Percentiles rank a stretch among this genome's conserved stretches.
Evolutionary conservation across 2,888 invertebrate genomes (phyloP).

Genomic region (Catocala sponsa): DNA sequence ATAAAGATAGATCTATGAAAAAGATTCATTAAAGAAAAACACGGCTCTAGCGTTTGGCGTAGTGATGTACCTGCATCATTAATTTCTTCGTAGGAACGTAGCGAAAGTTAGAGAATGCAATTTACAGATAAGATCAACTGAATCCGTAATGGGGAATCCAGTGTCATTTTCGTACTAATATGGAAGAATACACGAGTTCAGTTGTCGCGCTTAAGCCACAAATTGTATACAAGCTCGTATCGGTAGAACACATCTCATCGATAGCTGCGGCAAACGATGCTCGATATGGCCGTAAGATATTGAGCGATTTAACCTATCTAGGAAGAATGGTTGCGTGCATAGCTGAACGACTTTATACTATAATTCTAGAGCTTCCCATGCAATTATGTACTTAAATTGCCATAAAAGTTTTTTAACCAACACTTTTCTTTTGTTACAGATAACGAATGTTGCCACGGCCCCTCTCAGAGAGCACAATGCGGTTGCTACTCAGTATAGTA

Average conservation of each 20-base stretch:
- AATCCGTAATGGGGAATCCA: slow-evolving; percentile 40
- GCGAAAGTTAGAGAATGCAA: slow-evolving; percentile 26
- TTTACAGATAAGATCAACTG: slow-evolving; percentile 45
- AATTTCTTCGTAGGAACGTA: slow-evolving; percentile 5
- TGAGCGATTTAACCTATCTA: slow-evolving; percentile 58
- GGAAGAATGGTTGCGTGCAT: slow-evolving; percentile 65
- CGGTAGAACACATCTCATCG: slow-evolving; percentile 54
- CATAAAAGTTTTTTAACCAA: slow-evolving; percentile 68
- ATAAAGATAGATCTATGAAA: slow-evolving; percentile 21
- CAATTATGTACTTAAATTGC: slow-evolving; percentile 66
- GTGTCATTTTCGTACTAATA: slow-evolving; percentile 39
- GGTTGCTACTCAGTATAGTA: slow-evolving; percentile 80
- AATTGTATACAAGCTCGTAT: slow-evolving; percentile 51
- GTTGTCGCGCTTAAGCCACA: slow-evolving; percentile 50
- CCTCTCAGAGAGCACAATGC: slow-evolving; percentile 76
- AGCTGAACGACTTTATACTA: slow-evolving; percentile 60
- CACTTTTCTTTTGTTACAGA: slow-evolving; percentile 82
- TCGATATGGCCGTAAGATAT: slow-evolving; percentile 58
- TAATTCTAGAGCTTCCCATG: slow-evolving; percentile 68
- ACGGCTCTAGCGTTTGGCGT: neutral
- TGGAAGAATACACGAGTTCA: slow-evolving; percentile 47
- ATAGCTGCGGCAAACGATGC: slow-evolving; percentile 52
- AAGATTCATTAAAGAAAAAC: neutral
- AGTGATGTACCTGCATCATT: neutral
- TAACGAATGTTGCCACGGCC: slow-evolving; percentile 82